phyloP scores from a whole-genome alignment of 1,140 invertebrate species.

The Ridgeia piscesae region DNA sequence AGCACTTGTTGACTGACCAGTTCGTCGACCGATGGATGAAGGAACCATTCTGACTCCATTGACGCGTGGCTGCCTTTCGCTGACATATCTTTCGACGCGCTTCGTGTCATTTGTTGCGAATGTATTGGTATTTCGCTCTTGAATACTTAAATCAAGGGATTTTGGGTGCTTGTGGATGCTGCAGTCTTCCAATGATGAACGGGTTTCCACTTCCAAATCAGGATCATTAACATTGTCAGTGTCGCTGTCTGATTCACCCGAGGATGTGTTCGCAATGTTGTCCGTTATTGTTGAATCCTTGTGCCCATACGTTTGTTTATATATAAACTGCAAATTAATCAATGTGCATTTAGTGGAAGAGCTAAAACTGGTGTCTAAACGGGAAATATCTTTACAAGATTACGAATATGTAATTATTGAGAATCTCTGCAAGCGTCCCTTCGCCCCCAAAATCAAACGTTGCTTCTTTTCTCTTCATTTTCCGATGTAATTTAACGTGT shows the following conservation, averaged over 20 bases:
- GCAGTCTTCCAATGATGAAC: background rate
- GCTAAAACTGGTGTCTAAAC: too few relatives aligned
- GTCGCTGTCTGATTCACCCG: background rate
- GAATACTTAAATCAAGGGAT: background rate
- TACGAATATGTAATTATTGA: too few relatives aligned
- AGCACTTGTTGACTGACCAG: constrained; percentile 3
- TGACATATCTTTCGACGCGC: background rate
- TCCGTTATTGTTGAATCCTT: background rate
- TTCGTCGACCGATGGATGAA: background rate
- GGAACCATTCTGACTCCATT: background rate
- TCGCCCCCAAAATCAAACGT: too few relatives aligned
- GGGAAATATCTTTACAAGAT: too few relatives aligned
- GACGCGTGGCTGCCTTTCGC: background rate
- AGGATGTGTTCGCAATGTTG: background rate
- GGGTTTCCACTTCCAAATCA: background rate
- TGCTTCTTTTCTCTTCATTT: too few relatives aligned
- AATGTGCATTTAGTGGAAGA: background rate
- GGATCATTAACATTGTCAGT: background rate
- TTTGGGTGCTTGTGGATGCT: background rate
- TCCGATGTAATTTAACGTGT: too few relatives aligned
- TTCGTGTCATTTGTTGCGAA: background rate
- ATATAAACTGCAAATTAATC: background rate
- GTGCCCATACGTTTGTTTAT: background rate
- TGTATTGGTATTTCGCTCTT: background rate
- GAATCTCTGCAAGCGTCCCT: too few relatives aligned